Evolutionary conservation across 2,797 vertebrate species (phyloP).

Genomic region (Mormyrus hasselquistii): DNA sequence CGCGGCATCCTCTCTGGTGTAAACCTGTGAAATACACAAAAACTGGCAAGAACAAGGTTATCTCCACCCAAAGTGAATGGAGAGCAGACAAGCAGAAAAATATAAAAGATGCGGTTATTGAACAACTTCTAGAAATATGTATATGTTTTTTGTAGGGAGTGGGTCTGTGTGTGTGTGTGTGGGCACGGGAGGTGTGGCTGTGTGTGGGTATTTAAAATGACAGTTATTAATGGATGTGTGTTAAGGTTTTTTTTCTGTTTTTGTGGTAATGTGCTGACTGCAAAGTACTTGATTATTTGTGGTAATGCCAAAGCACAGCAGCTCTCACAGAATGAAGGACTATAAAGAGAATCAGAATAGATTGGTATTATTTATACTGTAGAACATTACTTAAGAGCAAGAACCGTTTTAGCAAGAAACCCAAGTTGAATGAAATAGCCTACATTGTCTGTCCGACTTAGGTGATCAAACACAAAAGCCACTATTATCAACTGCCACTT

Average conservation of each 20-base stretch:
- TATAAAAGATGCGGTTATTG: no score
- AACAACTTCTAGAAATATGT: no score
- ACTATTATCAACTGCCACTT: not conserved
- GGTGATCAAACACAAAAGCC: not conserved
- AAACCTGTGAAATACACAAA: no score
- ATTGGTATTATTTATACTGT: not conserved
- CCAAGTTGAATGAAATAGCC: not conserved
- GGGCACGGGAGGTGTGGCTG: not conserved
- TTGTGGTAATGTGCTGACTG: not conserved
- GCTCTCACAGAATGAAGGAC: not conserved
- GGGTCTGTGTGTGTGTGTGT: no score
- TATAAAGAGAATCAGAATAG: not conserved
- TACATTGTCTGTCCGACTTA: not conserved
- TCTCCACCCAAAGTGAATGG: no score
- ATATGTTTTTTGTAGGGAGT: no score
- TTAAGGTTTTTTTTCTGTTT: not conserved
- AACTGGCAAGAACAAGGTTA: no score
- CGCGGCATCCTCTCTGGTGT: no score
- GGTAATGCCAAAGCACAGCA: not conserved
- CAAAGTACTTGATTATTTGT: not conserved
- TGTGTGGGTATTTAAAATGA: not conserved
- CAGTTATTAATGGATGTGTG: not conserved
- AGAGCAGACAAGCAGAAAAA: no score
- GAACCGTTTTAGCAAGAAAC: not conserved
- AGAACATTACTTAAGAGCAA: not conserved